These are phyloP conservation scores for Notothenia rossii DNA, from an alignment of 2,113 vertebrate species.

Conservation along the genomic window DNA sequence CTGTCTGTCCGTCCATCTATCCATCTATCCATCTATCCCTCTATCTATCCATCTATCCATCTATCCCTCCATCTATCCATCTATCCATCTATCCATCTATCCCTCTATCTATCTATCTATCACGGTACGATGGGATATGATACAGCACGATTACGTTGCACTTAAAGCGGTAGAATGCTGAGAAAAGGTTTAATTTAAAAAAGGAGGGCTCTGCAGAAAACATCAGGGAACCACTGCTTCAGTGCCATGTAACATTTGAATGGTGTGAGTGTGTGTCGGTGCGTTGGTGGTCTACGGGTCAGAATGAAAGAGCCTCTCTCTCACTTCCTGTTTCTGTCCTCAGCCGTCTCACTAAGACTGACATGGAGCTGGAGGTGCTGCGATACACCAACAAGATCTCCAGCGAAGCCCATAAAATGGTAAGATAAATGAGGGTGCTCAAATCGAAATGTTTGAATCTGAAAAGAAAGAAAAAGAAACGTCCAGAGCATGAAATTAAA, in stretches of 20 bases:
- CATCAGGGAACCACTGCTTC: background rate
- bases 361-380: slow-evolving; percentile 97
- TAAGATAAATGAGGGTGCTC: slow-evolving; percentile 62
- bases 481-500: slow-evolving; percentile 12
- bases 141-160: no score
- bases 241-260: background rate
- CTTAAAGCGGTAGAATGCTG: no score
- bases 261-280: no score
- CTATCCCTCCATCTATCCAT: no score
- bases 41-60: no score
- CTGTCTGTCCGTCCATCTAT: no score
- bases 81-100: no score
- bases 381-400: slow-evolving; percentile 97
- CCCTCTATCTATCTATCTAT: no score
- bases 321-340: slow-evolving; percentile 22
- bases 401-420: slow-evolving; percentile 97
- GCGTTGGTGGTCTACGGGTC: background rate
- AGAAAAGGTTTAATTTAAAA: background rate
- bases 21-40: no score
- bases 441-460: background rate
- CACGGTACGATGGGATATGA: no score
- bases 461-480: background rate
- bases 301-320: background rate
- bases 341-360: slow-evolving; percentile 94
- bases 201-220: background rate